phyloP scores from a whole-genome alignment of 2,888 invertebrate genomes.

The Liposcelis brunnea region DNA sequence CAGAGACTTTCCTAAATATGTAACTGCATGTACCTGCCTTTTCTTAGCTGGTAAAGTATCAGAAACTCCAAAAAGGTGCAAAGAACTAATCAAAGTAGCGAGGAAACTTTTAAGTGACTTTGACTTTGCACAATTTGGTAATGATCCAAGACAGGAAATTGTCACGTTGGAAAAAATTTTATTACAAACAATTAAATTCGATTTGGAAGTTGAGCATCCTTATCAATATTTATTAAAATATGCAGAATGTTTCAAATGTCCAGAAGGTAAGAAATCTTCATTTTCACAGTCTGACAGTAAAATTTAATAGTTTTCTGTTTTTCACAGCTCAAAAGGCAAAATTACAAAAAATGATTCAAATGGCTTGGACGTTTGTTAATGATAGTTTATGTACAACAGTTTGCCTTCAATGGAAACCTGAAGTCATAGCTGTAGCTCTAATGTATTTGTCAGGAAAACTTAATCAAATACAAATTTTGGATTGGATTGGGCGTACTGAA shows the following conservation, averaged over 20 bases:
- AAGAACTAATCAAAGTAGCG: conserved; percentile 87
- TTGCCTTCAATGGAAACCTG: conserved; percentile 96
- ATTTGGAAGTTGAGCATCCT: conserved; percentile 94
- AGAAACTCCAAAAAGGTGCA: conserved; percentile 99
- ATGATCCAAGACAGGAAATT: conserved; percentile 75
- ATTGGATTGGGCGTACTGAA: conserved; percentile 68
- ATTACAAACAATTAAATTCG: conserved; percentile 95
- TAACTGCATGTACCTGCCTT: conserved; percentile 88
- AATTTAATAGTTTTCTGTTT: background rate
- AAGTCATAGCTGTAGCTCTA: conserved; percentile 91
- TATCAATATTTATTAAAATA: conserved; percentile 86
- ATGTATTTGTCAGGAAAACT: conserved; percentile 94
- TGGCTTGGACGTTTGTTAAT: conserved; percentile 99
- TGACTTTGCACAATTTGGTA: conserved; percentile 79
- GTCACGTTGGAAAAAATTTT: conserved; percentile 93
- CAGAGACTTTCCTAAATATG: conserved; percentile 86
- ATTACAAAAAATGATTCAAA: conserved; percentile 91
- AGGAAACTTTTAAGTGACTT: conserved; percentile 61
- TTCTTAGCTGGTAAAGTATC: conserved; percentile 98
- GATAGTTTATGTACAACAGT: conserved; percentile 94
- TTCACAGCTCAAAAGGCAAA: conserved; percentile 67
- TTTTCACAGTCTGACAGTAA: background rate
- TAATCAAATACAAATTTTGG: conserved; percentile 84
- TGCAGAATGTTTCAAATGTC: conserved; percentile 77
- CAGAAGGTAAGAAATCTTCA: too few relatives aligned